Evolutionary conservation across 2,888 invertebrate genomes (phyloP).

Genomic region (Xestoiulus laeticollis): DNA sequence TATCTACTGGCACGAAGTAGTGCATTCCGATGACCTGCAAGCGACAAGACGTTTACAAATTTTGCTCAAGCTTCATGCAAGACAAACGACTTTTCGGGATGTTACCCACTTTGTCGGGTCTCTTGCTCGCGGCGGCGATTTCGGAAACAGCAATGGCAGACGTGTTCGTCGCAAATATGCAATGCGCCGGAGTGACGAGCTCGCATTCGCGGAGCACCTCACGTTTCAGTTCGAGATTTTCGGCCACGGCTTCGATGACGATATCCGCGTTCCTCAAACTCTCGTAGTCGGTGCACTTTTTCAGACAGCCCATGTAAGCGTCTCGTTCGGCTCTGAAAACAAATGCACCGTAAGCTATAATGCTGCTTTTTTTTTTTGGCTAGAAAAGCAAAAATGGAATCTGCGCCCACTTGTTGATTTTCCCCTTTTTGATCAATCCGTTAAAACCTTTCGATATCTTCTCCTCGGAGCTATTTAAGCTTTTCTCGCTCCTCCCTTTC

Average conservation of each 20-base stretch:
- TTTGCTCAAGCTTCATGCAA: neutral
- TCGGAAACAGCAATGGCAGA: slow-evolving; percentile 96
- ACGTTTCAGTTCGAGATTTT: slow-evolving; percentile 94
- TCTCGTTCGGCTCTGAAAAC: slow-evolving; percentile 79
- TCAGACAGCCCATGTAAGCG: slow-evolving; percentile 77
- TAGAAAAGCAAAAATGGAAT: neutral
- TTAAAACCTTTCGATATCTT: slow-evolving; percentile 88
- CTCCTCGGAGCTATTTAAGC: slow-evolving; percentile 85
- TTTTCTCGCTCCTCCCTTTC: slow-evolving; percentile 86
- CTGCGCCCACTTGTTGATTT: slow-evolving; percentile 66
- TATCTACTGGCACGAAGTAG: slow-evolving; percentile 99
- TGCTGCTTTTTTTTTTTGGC: neutral
- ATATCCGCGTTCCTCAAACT: slow-evolving; percentile 87
- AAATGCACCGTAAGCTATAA: neutral
- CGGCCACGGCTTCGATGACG: slow-evolving; percentile 98
- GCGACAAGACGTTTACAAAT: slow-evolving; percentile 36
- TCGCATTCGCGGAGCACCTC: slow-evolving; percentile 96
- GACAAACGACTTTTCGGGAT: neutral
- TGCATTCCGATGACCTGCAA: slow-evolving; percentile 88
- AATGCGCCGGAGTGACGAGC: slow-evolving; percentile 82
- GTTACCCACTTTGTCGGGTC: slow-evolving; percentile 85
- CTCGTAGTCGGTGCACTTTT: slow-evolving; percentile 82
- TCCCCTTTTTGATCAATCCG: slow-evolving; percentile 85
- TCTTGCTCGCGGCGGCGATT: slow-evolving; percentile 87
- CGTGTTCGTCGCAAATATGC: slow-evolving; percentile 96